Percentiles rank a stretch among this genome's conserved stretches.
These are phyloP conservation scores for Lutraria rhynchaena DNA, from an alignment of 1,140 invertebrate genomes.

Conservation along the genomic window DNA sequence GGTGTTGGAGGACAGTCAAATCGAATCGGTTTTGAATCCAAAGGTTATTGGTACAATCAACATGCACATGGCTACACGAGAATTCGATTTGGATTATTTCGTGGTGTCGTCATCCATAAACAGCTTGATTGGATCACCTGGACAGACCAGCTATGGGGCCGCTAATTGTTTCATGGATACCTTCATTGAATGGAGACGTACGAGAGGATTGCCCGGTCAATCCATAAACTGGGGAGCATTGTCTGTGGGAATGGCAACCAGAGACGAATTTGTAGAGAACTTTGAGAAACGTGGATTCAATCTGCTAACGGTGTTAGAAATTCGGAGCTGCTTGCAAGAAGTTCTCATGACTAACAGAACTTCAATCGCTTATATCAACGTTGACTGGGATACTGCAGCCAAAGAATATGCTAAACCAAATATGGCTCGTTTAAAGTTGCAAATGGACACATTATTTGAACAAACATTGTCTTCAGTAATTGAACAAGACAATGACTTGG, in stretches of 20 bases:
- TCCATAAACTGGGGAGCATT: no score
- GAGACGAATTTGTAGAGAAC: constrained; percentile 50
- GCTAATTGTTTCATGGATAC: constrained; percentile 69
- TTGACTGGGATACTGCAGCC: constrained; percentile 8
- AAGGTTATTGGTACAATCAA: no score
- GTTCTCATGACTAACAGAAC: not conserved
- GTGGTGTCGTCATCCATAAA: constrained; percentile 58
- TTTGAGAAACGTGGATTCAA: no score
- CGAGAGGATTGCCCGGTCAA: constrained; percentile 54
- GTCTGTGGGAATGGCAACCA: constrained; percentile 66
- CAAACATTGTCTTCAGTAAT: not conserved
- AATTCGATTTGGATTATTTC: constrained; percentile 49
- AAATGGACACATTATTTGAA: not conserved
- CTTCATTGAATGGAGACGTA: constrained; percentile 60
- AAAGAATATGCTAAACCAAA: not conserved
- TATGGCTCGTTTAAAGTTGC: not conserved
- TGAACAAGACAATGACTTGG: not conserved
- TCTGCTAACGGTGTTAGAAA: not conserved
- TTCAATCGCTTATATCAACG: not conserved
- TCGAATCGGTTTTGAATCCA: constrained; percentile 58
- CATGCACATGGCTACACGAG: constrained; percentile 55
- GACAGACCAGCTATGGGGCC: constrained; percentile 68
- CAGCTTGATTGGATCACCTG: no score
- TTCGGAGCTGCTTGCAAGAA: constrained; percentile 9
- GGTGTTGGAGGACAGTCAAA: constrained; percentile 41